A percentile compares a stretch with the other conserved stretches of the same genome.
Evolutionary conservation across 2,113 vertebrate genomes (phyloP).

Genomic region (Telmatochromis brichardi): DNA sequence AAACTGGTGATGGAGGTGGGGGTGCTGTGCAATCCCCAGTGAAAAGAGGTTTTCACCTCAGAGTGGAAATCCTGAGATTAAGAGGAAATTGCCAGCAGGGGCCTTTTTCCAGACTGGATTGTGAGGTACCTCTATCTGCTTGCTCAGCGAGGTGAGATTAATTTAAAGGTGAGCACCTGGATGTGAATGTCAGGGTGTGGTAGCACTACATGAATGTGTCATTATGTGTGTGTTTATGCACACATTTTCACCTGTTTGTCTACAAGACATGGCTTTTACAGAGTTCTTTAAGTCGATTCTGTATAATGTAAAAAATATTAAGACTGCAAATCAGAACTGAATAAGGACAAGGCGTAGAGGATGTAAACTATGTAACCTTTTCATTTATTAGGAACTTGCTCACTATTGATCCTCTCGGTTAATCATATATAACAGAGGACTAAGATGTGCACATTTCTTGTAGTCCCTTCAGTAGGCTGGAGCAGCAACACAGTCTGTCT

Average conservation of each 20-base stretch:
- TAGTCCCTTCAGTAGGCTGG: background rate
- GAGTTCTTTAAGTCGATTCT: background rate
- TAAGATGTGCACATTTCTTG: background rate
- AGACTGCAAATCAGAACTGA: background rate
- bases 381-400: conserved; percentile 13
- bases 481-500: background rate
- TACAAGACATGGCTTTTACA: background rate
- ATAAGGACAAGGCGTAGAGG: background rate
- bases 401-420: background rate
- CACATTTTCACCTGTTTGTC: background rate
- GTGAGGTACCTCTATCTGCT: conserved; percentile 5
- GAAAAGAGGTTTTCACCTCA: conserved; percentile 23
- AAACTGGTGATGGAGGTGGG: background rate
- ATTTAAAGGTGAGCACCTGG: conserved; percentile 17
- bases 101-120: conserved; percentile 10
- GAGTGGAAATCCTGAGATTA: conserved; percentile 45
- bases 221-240: background rate
- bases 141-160: conserved; percentile 27
- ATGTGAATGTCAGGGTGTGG: background rate
- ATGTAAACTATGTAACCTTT: background rate
- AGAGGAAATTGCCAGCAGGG: conserved; percentile 38
- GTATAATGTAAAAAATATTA: background rate
- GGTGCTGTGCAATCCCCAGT: background rate
- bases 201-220: background rate
- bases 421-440: background rate